Percentiles rank a stretch among this genome's conserved stretches.
Conservation (phyloP, 2,797 vertebrate genomes). For the Sandelia bainsii region DNA sequence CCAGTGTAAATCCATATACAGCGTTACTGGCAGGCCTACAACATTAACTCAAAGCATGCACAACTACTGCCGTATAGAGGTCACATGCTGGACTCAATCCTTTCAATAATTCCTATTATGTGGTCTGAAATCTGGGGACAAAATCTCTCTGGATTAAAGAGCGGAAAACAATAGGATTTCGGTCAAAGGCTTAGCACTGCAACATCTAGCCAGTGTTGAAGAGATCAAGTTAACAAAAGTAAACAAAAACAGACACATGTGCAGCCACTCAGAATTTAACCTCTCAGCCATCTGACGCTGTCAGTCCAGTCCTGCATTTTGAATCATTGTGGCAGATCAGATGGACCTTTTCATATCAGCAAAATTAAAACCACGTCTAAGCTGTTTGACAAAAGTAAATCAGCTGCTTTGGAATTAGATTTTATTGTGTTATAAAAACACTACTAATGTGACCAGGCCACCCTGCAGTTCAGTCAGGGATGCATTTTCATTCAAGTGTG, state of each 20-base stretch:
- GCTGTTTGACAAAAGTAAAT: conserved; percentile 9
- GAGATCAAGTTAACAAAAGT: conserved; percentile 53
- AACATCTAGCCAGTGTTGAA: conserved; percentile 37
- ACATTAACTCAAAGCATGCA: conserved; percentile 9
- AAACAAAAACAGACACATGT: conserved; percentile 63
- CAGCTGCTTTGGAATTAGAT: neutral
- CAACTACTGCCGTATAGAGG: conserved; percentile 58
- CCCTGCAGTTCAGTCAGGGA: conserved; percentile 1
- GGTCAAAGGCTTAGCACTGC: conserved; percentile 61
- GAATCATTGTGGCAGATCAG: conserved; percentile 24
- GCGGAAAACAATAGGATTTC: conserved; percentile 75
- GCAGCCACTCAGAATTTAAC: conserved; percentile 42
- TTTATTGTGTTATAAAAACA: neutral
- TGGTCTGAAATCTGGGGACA: conserved; percentile 68
- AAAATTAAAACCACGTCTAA: conserved; percentile 21
- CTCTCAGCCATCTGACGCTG: conserved; percentile 24
- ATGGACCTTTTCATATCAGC: conserved; percentile 8
- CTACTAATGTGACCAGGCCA: neutral
- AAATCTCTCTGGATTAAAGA: conserved; percentile 64
- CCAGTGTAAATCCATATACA: conserved; percentile 10
- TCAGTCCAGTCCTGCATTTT: conserved; percentile 10
- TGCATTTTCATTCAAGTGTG: neutral
- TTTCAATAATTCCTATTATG: conserved; percentile 75
- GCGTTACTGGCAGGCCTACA: conserved; percentile 15
- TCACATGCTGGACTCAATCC: conserved; percentile 81